Percentiles rank a stretch among this genome's conserved stretches.
These are phyloP conservation scores for Exocentrus adspersus DNA, from an alignment of 2,888 invertebrate species.

Conservation along the genomic window DNA sequence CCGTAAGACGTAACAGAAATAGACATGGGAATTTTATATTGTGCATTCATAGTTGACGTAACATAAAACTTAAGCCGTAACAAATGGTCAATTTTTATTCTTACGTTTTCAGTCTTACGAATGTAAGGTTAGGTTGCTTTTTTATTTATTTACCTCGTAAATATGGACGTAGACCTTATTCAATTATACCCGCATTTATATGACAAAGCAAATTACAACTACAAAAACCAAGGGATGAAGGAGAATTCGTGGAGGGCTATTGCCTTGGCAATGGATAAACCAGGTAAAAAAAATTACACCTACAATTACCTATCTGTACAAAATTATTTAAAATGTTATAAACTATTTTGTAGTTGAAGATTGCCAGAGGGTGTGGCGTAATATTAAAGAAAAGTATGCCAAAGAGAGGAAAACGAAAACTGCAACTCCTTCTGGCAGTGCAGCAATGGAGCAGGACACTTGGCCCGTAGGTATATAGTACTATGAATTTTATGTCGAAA, in stretches of 20 bases:
- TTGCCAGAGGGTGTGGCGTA: neutral
- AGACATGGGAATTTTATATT: too few relatives aligned
- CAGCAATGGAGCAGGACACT: neutral
- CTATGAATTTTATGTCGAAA: neutral
- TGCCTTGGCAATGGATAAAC: neutral
- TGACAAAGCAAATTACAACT: neutral
- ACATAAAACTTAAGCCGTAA: too few relatives aligned
- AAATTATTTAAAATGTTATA: neutral
- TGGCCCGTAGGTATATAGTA: neutral
- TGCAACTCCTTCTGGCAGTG: neutral
- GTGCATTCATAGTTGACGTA: too few relatives aligned
- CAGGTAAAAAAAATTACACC: neutral
- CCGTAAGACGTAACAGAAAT: too few relatives aligned
- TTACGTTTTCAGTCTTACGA: too few relatives aligned
- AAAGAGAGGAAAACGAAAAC: neutral
- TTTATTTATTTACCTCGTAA: too few relatives aligned
- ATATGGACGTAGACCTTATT: too few relatives aligned
- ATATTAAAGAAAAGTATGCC: neutral
- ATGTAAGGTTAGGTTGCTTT: too few relatives aligned
- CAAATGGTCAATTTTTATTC: too few relatives aligned
- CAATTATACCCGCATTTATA: neutral
- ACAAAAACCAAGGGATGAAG: too few relatives aligned
- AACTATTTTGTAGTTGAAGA: neutral
- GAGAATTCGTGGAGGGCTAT: neutral
- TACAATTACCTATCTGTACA: neutral